phyloP scores from a whole-genome alignment of 2,888 invertebrate species.

The Tiliacea citrago region DNA sequence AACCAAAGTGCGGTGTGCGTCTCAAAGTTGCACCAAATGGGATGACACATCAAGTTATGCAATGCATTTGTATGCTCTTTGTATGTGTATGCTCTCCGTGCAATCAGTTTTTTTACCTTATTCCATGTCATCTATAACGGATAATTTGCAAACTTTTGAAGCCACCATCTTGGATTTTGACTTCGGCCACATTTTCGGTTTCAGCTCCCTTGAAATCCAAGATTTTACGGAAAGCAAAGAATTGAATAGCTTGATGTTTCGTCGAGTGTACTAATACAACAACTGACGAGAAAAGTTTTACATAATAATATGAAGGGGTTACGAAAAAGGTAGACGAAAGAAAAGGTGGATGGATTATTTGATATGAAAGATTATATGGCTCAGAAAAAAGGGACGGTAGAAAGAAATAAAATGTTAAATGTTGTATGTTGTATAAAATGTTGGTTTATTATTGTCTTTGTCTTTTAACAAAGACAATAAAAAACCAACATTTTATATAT shows the following conservation, averaged over 20 bases:
- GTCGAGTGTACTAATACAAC: no score
- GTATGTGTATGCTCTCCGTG: not conserved
- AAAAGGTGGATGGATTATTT: not conserved
- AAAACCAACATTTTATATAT: no score
- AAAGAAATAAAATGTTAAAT: no score
- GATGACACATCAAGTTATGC: not conserved
- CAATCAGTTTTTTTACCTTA: no score
- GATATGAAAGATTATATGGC: not conserved
- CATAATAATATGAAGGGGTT: no score
- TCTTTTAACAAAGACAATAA: no score
- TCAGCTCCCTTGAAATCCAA: no score
- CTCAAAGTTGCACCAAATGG: not conserved
- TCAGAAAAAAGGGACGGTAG: not conserved
- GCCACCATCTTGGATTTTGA: not conserved
- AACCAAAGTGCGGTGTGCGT: not conserved
- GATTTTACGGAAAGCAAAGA: not conserved
- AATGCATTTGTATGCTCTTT: not conserved
- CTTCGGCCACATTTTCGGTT: no score
- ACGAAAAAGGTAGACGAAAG: not conserved
- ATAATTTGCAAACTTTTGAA: not conserved
- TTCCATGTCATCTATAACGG: not conserved
- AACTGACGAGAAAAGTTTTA: no score
- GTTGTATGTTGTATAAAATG: no score
- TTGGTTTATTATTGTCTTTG: no score
- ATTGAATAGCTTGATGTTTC: no score